Base-by-base conservation (phyloP, 2,888 invertebrate species). In the Campoplex nolae region DNA sequence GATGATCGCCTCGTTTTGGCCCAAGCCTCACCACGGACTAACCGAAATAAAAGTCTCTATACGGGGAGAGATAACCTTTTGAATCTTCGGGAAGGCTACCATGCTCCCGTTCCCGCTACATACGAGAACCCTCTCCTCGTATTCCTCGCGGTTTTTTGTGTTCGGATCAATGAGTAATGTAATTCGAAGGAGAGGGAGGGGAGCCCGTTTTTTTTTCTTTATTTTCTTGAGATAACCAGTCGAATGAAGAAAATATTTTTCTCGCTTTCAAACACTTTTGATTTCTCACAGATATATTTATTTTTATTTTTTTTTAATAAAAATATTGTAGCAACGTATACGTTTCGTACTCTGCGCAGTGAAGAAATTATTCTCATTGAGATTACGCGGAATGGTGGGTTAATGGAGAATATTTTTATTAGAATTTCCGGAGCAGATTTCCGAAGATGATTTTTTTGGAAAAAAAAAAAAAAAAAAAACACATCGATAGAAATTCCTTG, bases 1-100 rank as follows among this genome's bases (percentile, higher is more conserved):
- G 93, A 93, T 93, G 93, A 93, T 93, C 91, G 90, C 90, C 90
- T 90, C 91, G 89, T 28, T n/a, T 90, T 91, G 90, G 91, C 92
- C 92, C 92, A 91, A 91, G 92, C 91, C 88, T 85, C 16, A 7
- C 62, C 32, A 38, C 16, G 18, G n/a, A 70, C 28, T 42, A n/a
- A 32, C 18, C n/a, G 42, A 56, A 79, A 23, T 28, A 62, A 62
- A 56, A 18, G 67, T 23, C 51, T 51, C 51, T 76, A 65, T 42
- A 28, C 28, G 16, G 56, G 23, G 68, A 83, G 82, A 83, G 83
- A 83, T 83, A 83, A 73, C 76, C 76, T 83, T 74, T 83, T 54
- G 85, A 82, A 84, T 82, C 85, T 76, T 80, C 68, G 80, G 70
- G 80, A 42, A 74, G 35, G 42, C 71, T 71, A 58, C 32, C 35